These are phyloP conservation scores for Chrysogorgia sp. DNA, from an alignment of 92 coral and sea anemone genomes.

Conservation along the genomic window DNA sequence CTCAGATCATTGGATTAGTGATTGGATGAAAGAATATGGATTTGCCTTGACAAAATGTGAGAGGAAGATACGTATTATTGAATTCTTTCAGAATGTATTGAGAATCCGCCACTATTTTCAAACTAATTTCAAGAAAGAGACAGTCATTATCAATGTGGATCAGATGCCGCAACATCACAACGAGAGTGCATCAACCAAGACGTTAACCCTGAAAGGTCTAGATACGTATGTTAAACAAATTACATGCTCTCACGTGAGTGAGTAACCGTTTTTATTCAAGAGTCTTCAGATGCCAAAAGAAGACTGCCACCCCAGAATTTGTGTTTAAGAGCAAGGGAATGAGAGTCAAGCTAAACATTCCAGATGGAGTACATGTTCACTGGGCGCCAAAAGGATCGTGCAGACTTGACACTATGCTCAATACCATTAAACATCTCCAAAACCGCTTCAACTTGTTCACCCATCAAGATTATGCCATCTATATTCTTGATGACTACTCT, in stretches of 20 bases:
- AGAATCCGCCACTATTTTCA: slow-evolving; percentile 11
- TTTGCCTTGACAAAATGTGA: background rate
- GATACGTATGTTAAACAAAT: slow-evolving; percentile 15
- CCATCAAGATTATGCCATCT: slow-evolving; percentile 37
- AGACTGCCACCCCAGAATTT: slow-evolving; percentile 13
- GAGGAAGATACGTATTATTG: background rate
- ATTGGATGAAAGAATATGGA: slow-evolving; percentile 32
- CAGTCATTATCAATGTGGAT: slow-evolving; percentile 29
- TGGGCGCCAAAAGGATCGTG: slow-evolving; percentile 15
- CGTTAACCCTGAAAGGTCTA: slow-evolving; percentile 12
- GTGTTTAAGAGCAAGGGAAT: slow-evolving; percentile 23
- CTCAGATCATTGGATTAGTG: slow-evolving; percentile 17
- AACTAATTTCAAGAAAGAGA: slow-evolving; percentile 1
- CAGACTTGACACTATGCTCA: slow-evolving; percentile 21
- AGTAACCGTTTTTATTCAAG: slow-evolving; percentile 11
- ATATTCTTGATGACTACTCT: slow-evolving; percentile 45
- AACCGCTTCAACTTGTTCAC: slow-evolving; percentile 36
- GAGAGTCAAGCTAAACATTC: background rate
- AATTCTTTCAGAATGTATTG: slow-evolving; percentile 31
- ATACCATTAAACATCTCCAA: background rate
- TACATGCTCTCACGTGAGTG: slow-evolving; percentile 22
- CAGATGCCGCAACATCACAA: slow-evolving; percentile 6
- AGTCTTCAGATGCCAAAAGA: background rate
- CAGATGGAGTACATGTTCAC: background rate
- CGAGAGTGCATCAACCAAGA: background rate